Base-by-base conservation (phyloP, 2,888 invertebrate genomes). In the Geophilus truncorum region DNA sequence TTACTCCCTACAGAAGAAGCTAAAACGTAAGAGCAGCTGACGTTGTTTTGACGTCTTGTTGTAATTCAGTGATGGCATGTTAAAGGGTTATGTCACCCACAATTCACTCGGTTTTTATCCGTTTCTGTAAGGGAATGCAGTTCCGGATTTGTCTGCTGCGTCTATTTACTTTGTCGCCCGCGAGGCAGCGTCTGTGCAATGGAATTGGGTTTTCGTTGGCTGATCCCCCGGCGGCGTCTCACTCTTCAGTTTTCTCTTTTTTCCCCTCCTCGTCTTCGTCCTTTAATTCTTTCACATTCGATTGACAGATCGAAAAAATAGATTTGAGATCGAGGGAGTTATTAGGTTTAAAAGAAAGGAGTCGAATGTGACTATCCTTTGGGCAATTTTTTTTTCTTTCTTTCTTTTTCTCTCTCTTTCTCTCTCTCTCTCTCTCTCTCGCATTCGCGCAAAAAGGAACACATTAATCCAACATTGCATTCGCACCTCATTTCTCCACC, bases 161-260 rank as follows among this genome's bases (percentile, higher is more conserved):
- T 62, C 57, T 62, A 62, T 62, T 62, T 62, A 62, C 57, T 62
- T 62, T 62, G 57, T 62, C 57, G 57, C 57, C 57, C 57, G 57
- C 57, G 23, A 62, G 57, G 57, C 57, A 21, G 57, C 57, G 57
- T 62, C 57, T 18, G 57, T 18, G 23, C 21, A 21, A 21, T 62
- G 18, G 57, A 62, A 62, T 62, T 62, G 57, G 18, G 18, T 62
- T 23, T n/a, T n/a, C n/a, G n/a, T n/a, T n/a, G 57, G 57, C 57
- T 62, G 57, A 62, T 62, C 57, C 57, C 1, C 57, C 18, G n/a
- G 1, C 57, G 57, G 57, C 18, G 15, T 62, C 57, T 62, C 57
- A 62, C 57, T 23, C 6, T 62, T 10, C 57, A n/a, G n/a, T n/a
- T n/a, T n/a, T n/a, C n/a, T n/a, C n/a, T 23, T 21, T 62, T 18